Conservation (phyloP, 2,888 invertebrate species). For the Aphidoletes aphidimyza region DNA sequence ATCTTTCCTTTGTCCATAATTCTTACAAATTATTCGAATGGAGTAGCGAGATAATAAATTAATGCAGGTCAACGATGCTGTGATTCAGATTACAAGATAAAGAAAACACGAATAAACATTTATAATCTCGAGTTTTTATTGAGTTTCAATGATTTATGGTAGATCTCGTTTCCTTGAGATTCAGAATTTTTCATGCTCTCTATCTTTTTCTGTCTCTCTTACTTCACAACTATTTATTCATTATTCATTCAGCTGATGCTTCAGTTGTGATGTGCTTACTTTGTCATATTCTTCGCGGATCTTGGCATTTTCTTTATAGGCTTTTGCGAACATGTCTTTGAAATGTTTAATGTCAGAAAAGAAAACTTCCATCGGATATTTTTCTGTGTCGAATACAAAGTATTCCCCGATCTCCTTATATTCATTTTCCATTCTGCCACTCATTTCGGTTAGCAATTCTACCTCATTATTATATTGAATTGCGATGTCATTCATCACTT, state of each 20-base stretch:
- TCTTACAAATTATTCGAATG: no score
- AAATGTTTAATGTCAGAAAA: conserved; percentile 95
- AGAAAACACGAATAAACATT: no score
- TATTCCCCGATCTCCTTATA: conserved; percentile 89
- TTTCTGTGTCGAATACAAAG: conserved; percentile 90
- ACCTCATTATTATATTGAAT: conserved; percentile 85
- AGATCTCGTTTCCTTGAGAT: no score
- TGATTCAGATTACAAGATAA: no score
- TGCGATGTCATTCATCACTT: conserved; percentile 91
- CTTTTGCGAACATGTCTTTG: conserved; percentile 88
- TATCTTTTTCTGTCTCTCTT: no score
- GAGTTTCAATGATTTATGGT: no score
- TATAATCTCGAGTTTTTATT: no score
- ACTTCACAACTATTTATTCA: no score
- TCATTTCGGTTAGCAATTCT: conserved; percentile 92
- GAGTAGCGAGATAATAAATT: no score
- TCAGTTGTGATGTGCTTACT: conserved; percentile 82
- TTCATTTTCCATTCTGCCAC: conserved; percentile 88
- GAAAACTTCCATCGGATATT: conserved; percentile 95
- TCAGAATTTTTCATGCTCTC: no score
- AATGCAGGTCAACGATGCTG: no score
- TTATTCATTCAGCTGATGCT: conserved; percentile 84
- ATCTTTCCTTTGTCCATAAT: no score
- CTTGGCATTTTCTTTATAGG: conserved; percentile 84
- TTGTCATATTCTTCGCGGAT: conserved; percentile 87